Percentiles rank a stretch among this genome's conserved stretches.
phyloP scores from a whole-genome alignment of 2,797 vertebrate species.

The Sebastes umbrosus region DNA sequence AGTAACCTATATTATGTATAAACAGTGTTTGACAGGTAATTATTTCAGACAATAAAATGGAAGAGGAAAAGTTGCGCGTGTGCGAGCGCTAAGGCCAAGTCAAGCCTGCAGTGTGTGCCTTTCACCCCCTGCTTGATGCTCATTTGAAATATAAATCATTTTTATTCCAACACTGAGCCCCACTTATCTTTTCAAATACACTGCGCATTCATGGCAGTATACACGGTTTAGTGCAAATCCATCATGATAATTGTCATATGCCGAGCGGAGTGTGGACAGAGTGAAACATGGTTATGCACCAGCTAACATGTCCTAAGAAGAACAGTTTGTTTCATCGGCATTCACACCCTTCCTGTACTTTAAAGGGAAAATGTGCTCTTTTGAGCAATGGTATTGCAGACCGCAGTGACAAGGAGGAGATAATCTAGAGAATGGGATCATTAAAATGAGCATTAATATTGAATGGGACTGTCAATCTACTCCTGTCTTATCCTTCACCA shows the following conservation, averaged over 20 bases:
- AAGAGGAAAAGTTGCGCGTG: conserved; percentile 41
- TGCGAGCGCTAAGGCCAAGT: conserved; percentile 25
- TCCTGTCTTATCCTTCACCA: conserved; percentile 18
- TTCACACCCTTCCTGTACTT: conserved; percentile 5
- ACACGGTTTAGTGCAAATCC: conserved; percentile 46
- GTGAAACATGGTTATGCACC: conserved; percentile 56
- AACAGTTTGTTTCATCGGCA: conserved; percentile 33
- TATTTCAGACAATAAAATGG: conserved; percentile 66
- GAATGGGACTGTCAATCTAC: conserved; percentile 38
- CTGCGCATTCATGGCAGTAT: conserved; percentile 17
- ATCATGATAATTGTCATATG: conserved; percentile 71
- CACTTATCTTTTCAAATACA: conserved; percentile 53
- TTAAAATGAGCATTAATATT: conserved; percentile 57
- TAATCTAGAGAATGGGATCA: conserved; percentile 42
- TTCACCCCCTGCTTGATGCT: conserved; percentile 21
- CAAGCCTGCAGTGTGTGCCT: conserved; percentile 27
- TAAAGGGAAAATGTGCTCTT: conserved; percentile 42
- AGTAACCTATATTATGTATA: conserved; percentile 69
- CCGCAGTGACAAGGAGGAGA: conserved; percentile 27
- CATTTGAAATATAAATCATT: conserved; percentile 62
- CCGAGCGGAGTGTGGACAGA: conserved; percentile 41
- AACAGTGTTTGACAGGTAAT: conserved; percentile 76
- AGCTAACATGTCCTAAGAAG: conserved; percentile 33
- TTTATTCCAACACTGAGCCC: conserved; percentile 40
- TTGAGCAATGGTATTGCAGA: conserved; percentile 33